Conservation (phyloP, 2,113 vertebrate genomes). For the Cheilinus undulatus region DNA sequence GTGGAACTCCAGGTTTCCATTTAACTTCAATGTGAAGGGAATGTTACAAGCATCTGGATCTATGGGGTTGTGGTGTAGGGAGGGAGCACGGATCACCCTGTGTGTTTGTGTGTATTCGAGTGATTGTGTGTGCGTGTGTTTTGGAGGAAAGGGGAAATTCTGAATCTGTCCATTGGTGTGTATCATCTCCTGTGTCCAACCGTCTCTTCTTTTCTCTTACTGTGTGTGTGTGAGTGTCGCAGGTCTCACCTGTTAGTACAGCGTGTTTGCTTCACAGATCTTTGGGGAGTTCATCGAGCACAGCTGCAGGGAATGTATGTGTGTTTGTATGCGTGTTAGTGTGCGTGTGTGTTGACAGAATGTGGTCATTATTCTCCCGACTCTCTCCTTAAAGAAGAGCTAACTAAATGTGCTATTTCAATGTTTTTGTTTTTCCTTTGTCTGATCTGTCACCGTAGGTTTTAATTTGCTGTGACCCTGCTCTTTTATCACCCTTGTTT, state of each 20-base stretch:
- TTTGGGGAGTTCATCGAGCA: slow-evolving; percentile 36
- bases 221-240: slow-evolving; percentile 44
- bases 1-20: slow-evolving; percentile 63
- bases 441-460: slow-evolving; percentile 51
- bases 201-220: slow-evolving; percentile 37
- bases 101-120: slow-evolving; percentile 6
- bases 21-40: slow-evolving; percentile 79
- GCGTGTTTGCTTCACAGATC: slow-evolving; percentile 54
- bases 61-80: slow-evolving; percentile 42
- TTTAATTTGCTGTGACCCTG: slow-evolving; percentile 72
- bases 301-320: slow-evolving; percentile 64
- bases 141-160: slow-evolving; percentile 40
- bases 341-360: slow-evolving; percentile 33
- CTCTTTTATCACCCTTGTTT: slow-evolving; percentile 61
- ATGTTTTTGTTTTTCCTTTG: slow-evolving; percentile 35
- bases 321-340: slow-evolving; percentile 40
- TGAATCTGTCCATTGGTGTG: slow-evolving; percentile 47
- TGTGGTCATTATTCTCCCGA: slow-evolving; percentile 45
- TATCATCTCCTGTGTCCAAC: slow-evolving; percentile 73
- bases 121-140: neutral
- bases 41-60: slow-evolving; percentile 74
- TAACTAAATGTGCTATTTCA: slow-evolving; percentile 69
- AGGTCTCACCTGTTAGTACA: slow-evolving; percentile 34
- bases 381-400: slow-evolving; percentile 62
- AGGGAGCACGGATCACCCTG: slow-evolving; percentile 34